A percentile compares a stretch with the other conserved stretches of the same genome.
Conservation (phyloP, 2,113 vertebrate species). For the Opisthocomus hoazin region DNA sequence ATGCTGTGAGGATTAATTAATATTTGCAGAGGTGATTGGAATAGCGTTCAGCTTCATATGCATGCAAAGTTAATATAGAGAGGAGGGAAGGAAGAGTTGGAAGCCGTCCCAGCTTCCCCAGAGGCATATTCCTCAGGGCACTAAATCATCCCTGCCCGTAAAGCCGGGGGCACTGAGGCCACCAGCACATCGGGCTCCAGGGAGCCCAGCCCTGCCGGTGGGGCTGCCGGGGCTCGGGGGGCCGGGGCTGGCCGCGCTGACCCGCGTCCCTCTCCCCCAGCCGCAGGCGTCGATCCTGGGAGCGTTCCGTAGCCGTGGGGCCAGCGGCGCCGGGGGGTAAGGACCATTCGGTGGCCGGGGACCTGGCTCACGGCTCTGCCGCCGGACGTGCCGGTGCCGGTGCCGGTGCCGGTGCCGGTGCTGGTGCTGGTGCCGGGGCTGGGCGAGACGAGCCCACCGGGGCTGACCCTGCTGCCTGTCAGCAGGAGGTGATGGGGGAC, state of each 20-base stretch:
- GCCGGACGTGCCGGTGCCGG: fast-evolving
- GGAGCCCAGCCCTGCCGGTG: fast-evolving
- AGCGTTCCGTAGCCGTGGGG: fast-evolving
- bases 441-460: not conserved
- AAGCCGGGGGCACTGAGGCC: not conserved
- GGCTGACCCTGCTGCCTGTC: not conserved
- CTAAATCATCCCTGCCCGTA: not conserved
- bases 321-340: not conserved
- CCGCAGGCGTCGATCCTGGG: fast-evolving
- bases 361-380: not conserved
- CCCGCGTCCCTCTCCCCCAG: not conserved
- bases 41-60: not conserved
- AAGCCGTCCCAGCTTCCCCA: constrained; percentile 4
- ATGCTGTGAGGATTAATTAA: constrained; percentile 46
- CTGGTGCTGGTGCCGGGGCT: not conserved
- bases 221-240: fast-evolving
- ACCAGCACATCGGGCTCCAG: fast-evolving
- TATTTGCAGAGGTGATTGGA: constrained; percentile 51
- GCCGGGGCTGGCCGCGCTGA: not conserved
- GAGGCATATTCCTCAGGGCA: not conserved
- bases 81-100: not conserved
- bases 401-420: not conserved
- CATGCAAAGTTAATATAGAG: not conserved
- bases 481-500: not conserved
- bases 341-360: not conserved